phyloP scores from a whole-genome alignment of 2,888 invertebrate genomes.

The Acanthoscelides obtectus region DNA sequence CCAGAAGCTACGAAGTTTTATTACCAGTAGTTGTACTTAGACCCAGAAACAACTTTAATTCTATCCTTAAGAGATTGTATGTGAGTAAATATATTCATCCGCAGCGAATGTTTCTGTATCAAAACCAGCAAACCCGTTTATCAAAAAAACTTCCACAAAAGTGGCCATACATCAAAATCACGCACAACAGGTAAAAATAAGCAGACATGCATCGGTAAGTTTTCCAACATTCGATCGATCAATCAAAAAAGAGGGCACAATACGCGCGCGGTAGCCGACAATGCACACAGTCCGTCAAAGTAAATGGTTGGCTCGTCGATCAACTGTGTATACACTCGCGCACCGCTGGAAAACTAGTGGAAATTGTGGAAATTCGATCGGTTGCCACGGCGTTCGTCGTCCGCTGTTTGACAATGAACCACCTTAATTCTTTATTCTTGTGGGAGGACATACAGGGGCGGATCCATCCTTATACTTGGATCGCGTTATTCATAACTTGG shows the following conservation, averaged over 20 bases:
- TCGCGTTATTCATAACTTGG: too few species aligned
- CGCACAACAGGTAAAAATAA: neutral
- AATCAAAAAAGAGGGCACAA: neutral
- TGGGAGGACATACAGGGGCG: neutral
- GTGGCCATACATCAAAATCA: neutral
- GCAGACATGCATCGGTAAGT: neutral
- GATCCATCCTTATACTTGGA: too few species aligned
- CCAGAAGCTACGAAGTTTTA: too few species aligned
- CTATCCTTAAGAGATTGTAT: too few species aligned
- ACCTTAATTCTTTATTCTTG: neutral
- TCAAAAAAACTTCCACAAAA: neutral
- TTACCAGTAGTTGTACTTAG: too few species aligned
- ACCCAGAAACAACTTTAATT: too few species aligned
- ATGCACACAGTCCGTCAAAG: neutral
- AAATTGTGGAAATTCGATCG: constrained; percentile 6
- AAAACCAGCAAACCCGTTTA: neutral
- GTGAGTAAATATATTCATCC: too few species aligned
- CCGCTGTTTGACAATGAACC: neutral
- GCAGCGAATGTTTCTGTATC: too few species aligned
- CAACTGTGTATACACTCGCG: neutral
- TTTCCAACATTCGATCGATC: neutral
- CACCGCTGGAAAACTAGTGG: neutral
- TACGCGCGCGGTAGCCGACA: neutral
- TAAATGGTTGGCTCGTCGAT: neutral
- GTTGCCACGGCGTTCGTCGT: neutral